Conservation (phyloP, 2,797 vertebrate genomes). For the Otolemur crassicaudatus region DNA sequence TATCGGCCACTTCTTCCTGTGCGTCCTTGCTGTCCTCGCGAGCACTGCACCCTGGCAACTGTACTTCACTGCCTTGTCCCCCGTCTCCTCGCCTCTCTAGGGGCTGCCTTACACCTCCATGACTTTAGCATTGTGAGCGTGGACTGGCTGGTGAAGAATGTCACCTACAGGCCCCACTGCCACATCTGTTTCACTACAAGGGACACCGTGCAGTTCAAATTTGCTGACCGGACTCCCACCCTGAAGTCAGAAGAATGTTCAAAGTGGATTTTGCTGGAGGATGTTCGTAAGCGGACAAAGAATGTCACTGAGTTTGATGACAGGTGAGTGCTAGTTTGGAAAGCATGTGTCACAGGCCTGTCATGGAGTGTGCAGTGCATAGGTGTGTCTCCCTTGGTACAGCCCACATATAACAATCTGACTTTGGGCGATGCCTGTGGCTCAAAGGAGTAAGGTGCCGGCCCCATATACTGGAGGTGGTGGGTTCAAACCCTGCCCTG, state of each 20-base stretch:
- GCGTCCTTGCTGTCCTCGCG: neutral
- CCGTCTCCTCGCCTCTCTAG: conserved; percentile 80
- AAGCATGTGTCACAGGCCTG: fast-evolving
- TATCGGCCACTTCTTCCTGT: neutral
- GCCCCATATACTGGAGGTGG: too few species aligned
- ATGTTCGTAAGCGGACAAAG: conserved; percentile 85
- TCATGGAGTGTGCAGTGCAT: fast-evolving
- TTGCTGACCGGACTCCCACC: conserved; percentile 86
- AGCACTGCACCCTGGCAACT: neutral
- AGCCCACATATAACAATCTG: neutral
- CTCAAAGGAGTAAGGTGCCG: too few species aligned
- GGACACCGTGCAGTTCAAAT: conserved; percentile 87
- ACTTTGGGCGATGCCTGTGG: neutral
- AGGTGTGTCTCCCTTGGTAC: neutral
- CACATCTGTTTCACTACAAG: conserved; percentile 90
- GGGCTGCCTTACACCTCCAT: conserved; percentile 93
- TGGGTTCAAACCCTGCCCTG: too few species aligned
- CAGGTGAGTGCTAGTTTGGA: conserved; percentile 86
- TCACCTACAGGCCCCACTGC: conserved; percentile 92
- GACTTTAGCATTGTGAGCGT: conserved; percentile 90
- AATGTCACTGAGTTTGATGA: conserved; percentile 91
- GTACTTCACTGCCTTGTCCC: fast-evolving
- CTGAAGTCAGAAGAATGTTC: conserved; percentile 84
- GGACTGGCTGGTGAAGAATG: conserved; percentile 94
- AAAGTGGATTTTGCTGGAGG: conserved; percentile 90